Evolutionary conservation across 1,140 invertebrate species (phyloP), one percentile per base, ranked within the genome.

Genomic region (Aleiodes sp.): DNA sequence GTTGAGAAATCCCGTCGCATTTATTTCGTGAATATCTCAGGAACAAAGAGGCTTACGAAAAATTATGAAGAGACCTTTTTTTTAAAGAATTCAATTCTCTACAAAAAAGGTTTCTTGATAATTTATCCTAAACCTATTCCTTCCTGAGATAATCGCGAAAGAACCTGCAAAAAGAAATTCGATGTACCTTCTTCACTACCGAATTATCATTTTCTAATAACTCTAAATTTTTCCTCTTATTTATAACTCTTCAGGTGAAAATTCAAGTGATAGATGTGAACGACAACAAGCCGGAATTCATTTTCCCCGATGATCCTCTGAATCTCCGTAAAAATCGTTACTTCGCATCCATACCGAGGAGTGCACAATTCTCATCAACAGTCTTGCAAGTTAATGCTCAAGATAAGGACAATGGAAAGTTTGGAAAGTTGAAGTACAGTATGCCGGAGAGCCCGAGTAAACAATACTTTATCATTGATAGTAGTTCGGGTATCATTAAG

Each of bases 221-320:
- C n/a, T n/a, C n/a, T n/a, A n/a, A n/a, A n/a, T n/a, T n/a, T n/a
- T n/a, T n/a, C n/a, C n/a, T n/a, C n/a, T n/a, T n/a, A n/a, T n/a
- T n/a, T n/a, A n/a, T n/a, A n/a, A n/a, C 35, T 35, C 59, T 75
- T 1, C 77, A 91, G 77, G 89, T 98, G 0, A 93, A 92, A 70
- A 89, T 98, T 3, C 92, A 94, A 73, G 91, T 98, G 0, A 85
- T 92, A 0, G 95, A 97, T 79, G 89, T 94, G 1, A 97, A 97
- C 77, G 95, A 97, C 77, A 96, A 97, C 79, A 87, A 87, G 2
- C 95, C 96, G 0, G 88, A 90, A 68, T 97, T 97, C 80, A 82
- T 94, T 0, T 93, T 92, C 68, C 90, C 92, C 0, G 88, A 90
- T 1, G 74, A 73, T 1, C 84, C 82, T 35, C 73, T 75, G 31